Evolutionary conservation across 2,888 invertebrate genomes (phyloP), one percentile per base, ranked within the genome.

Genomic region (Cheiracanthium punctorium): DNA sequence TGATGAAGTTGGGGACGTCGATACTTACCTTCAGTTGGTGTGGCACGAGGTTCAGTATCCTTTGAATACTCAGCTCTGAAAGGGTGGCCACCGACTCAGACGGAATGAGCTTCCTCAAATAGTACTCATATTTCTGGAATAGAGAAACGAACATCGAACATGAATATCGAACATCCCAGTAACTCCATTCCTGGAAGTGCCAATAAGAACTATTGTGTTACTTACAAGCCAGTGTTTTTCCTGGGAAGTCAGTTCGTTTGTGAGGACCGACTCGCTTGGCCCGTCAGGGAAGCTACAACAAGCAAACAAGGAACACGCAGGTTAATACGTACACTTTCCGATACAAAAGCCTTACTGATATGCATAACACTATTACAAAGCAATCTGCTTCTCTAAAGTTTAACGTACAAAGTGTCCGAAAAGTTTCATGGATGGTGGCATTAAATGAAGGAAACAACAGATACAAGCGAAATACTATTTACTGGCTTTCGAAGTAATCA

Each of bases 91-190:
- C 84, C 43, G 67, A 29, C 20, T 85, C 74, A 12, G 48, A 37
- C n/a, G 79, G 84, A 20, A 85, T 85, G 5, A 85, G 48, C 24
- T 85, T 85, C 20, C 84, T 37, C 20, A 85, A 30, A 41, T 85
- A 85, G 64, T 85, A 85, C 64, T 85, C 84, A 69, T 85, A 85
- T 74, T 64, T 79, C 84, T 85, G 41, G 7, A 74, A 75, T 43
- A 65, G 5, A 17, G 30, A 28, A 28, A 64, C 12, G 28, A 20
- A 8, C 1, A 64, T 28, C 24, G 1, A 69, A 24, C n/a, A 1
- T 14, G 5, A 17, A 32, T 33, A 28, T 20, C 12, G 28, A 20
- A 8, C 1, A 64, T 28, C 24, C 10, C 29, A 24, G 29, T n/a
- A 8, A 64, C 64, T n/a, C 24, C 12, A 5, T 12, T 20, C 29